A percentile compares a stretch with the other conserved stretches of the same genome.
phyloP scores from a whole-genome alignment of 35 echinoderm and acorn worm genomes.

The Ophiothrix spiculata region DNA sequence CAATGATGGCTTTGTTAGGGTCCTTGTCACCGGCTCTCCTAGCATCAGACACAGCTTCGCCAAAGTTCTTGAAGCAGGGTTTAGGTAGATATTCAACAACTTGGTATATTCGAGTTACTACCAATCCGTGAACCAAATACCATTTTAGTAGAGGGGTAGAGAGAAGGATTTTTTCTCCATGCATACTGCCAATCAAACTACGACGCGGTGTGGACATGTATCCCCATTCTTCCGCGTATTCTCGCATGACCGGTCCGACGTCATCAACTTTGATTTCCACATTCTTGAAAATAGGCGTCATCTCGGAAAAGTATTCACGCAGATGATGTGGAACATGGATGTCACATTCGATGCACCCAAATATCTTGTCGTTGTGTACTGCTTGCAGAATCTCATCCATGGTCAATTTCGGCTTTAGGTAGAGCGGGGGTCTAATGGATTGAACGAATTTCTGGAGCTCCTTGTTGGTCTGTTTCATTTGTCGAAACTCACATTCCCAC shows the following conservation, averaged over 20 bases:
- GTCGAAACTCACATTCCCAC: slow-evolving; percentile 28
- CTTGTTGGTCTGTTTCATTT: neutral
- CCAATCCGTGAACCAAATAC: slow-evolving; percentile 23
- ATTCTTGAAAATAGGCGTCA: slow-evolving; percentile 8
- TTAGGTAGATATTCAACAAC: slow-evolving; percentile 29
- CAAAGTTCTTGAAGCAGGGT: slow-evolving; percentile 32
- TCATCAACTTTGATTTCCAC: neutral
- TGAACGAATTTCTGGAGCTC: neutral
- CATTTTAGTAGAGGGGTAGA: slow-evolving; percentile 31
- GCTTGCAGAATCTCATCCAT: neutral
- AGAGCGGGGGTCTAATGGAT: neutral
- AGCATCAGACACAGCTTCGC: slow-evolving; percentile 38
- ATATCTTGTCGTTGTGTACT: neutral
- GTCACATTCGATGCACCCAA: slow-evolving; percentile 9
- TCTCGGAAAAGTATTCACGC: neutral
- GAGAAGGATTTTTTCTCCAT: slow-evolving; percentile 41
- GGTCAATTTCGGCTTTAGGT: neutral
- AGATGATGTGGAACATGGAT: neutral
- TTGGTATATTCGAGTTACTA: slow-evolving; percentile 38
- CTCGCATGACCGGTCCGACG: slow-evolving; percentile 8
- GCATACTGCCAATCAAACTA: slow-evolving; percentile 43
- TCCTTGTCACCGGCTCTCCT: slow-evolving; percentile 23
- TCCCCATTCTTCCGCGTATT: neutral
- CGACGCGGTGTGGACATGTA: slow-evolving; percentile 20
- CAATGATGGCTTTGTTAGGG: slow-evolving; percentile 29